Base-by-base conservation (phyloP, 2,888 invertebrate genomes). In the Cerceris rybyensis region DNA sequence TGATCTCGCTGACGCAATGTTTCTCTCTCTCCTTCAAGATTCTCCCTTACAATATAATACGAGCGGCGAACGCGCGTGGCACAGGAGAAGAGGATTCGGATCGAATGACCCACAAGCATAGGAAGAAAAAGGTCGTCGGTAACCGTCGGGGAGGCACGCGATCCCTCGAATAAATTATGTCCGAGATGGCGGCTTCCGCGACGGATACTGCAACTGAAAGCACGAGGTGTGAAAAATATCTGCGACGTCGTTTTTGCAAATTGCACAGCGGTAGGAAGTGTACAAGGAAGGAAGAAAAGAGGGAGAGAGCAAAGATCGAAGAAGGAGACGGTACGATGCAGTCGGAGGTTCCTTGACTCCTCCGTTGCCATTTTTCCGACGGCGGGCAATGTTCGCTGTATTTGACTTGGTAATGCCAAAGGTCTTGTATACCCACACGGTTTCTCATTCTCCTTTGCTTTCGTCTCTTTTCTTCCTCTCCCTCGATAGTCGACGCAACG, bases 381-480 rank as follows among this genome's bases (percentile, higher is more conserved):
- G 84, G n/a, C 82, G 84, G 83, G 81, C 88, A 86, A 87, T 85
- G 87, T 83, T 88, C 86, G 69, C 75, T 65, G 83, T 86, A 91
- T 91, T 92, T 92, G 92, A 92, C 90, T 92, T 92, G 92, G 91
- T 91, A 92, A 92, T 91, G 86, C 85, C 80, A 82, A 89, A 87
- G 88, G 80, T 85, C 88, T 86, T 72, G 78, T 84, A 83, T 85
- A 80, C 78, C 76, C 82, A 79, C 82, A 82, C 70, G 70, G 43
- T 50, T 75, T 69, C 71, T 68, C 78, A 65, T 52, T 73, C 46
- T 61, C 57, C 54, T 49, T 60, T 59, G 28, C 65, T 60, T 43
- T 63, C 60, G 59, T 14, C 63, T 55, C 17, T 61, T 78, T 66
- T 73, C 79, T 66, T 58, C 55, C 70, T 64, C 72, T 71, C 76